Conservation (phyloP, 2,797 vertebrate species). For the Pipistrellus pygmaeus region DNA sequence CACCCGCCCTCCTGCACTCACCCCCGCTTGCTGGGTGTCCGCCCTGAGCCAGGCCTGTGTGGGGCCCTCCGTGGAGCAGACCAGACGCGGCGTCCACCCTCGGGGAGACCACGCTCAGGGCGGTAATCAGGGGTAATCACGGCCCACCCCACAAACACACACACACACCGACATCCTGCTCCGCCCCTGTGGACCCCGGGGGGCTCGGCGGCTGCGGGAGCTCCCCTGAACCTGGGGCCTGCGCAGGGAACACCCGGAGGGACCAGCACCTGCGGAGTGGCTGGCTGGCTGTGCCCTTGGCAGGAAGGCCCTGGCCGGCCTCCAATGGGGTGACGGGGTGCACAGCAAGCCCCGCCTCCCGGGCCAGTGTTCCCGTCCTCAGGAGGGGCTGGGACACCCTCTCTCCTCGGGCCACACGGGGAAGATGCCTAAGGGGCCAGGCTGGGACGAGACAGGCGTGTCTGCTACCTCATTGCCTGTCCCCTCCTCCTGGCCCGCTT, state of each 20-base stretch:
- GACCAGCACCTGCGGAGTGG: rapidly evolving
- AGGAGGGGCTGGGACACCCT: background rate
- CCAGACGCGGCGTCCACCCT: rapidly evolving
- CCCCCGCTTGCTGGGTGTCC: rapidly evolving
- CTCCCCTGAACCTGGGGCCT: background rate
- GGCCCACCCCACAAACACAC: no score
- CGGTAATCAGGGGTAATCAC: no score
- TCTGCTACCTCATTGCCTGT: background rate
- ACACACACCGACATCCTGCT: background rate
- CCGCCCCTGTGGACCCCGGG: background rate
- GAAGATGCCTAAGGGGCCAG: background rate
- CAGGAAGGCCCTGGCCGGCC: background rate
- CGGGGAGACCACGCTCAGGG: rapidly evolving
- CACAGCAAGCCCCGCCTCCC: background rate
- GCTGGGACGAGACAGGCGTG: background rate
- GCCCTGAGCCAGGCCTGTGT: background rate
- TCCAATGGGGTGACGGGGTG: rapidly evolving
- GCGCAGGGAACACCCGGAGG: background rate
- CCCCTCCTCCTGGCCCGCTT: background rate
- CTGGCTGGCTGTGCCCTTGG: no score
- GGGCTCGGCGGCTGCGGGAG: rapidly evolving
- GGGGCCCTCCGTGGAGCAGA: background rate
- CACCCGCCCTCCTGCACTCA: background rate
- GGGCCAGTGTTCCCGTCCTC: background rate
- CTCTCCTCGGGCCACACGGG: background rate